phyloP scores from a whole-genome alignment of 2,113 vertebrate species.

The Cheirogaleus medius region DNA sequence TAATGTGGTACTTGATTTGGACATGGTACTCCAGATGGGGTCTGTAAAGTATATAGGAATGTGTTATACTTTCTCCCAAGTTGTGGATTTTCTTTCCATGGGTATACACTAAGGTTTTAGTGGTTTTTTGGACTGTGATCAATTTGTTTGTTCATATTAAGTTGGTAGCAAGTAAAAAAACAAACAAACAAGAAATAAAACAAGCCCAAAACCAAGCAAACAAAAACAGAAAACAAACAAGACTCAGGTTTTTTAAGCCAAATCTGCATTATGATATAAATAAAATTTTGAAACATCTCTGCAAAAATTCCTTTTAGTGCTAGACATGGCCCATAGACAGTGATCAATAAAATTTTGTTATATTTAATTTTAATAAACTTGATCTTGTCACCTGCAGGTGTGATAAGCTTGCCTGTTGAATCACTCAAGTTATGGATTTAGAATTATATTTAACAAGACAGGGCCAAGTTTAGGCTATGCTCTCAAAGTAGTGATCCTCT shows the following conservation, averaged over 20 bases:
- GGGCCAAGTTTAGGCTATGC: not conserved
- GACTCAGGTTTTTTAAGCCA: not conserved
- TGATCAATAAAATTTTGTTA: not conserved
- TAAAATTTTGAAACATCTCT: not conserved
- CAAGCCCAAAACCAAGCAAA: not conserved
- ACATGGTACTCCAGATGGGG: not conserved
- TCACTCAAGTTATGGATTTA: not conserved
- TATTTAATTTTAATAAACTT: slow-evolving; percentile 15
- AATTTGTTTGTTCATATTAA: slow-evolving; percentile 8
- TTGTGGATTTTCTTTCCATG: not conserved
- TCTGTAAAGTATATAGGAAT: not conserved
- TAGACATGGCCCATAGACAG: not conserved
- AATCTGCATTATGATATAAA: not conserved
- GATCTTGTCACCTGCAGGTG: not conserved
- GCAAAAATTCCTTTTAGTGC: not conserved
- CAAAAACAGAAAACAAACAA: not conserved
- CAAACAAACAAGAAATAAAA: not conserved
- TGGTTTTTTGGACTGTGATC: not conserved
- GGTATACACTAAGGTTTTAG: not conserved
- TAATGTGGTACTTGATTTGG: not conserved
- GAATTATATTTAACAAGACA: not conserved
- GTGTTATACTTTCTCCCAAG: not conserved
- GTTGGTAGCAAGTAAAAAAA: not conserved
- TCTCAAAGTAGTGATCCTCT: not conserved
- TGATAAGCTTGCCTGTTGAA: not conserved